phyloP scores from a whole-genome alignment of 2,113 vertebrate genomes.

The Gadus macrocephalus region DNA sequence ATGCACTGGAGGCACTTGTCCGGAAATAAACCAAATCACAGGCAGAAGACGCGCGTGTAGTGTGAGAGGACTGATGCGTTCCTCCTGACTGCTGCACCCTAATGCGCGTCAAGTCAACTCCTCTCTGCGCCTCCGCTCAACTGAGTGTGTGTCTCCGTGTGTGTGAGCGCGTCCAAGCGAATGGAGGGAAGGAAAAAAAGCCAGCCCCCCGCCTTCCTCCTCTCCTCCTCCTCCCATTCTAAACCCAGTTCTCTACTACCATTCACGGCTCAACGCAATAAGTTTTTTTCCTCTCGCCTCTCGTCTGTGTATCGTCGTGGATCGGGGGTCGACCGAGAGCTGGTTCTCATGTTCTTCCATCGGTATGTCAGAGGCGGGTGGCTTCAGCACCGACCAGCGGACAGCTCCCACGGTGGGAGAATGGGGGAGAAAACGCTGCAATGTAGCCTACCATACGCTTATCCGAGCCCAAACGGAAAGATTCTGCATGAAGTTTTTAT shows the following conservation, averaged over 20 bases:
- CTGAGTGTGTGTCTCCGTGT: too few species aligned
- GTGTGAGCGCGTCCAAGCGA: too few species aligned
- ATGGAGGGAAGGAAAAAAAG: neutral
- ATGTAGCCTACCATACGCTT: too few species aligned
- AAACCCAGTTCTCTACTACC: neutral
- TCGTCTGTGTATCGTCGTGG: too few species aligned
- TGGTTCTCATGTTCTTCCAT: too few species aligned
- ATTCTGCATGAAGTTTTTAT: too few species aligned
- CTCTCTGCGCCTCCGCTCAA: slow-evolving; percentile 26
- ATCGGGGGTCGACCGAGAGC: too few species aligned
- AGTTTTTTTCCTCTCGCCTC: too few species aligned
- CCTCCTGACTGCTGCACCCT: neutral
- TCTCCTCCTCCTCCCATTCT: neutral
- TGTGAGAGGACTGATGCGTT: slow-evolving; percentile 28
- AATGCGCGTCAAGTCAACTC: slow-evolving; percentile 13
- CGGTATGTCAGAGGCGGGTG: too few species aligned
- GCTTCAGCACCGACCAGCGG: slow-evolving; percentile 52
- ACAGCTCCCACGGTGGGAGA: slow-evolving; percentile 51
- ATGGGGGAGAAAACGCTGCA: neutral
- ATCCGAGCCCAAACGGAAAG: too few species aligned
- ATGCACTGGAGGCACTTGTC: neutral
- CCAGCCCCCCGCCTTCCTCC: neutral
- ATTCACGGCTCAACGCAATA: neutral
- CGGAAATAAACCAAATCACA: neutral
- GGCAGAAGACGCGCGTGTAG: neutral